phyloP scores from a whole-genome alignment of 2,113 vertebrate species.

The Onychostoma macrolepis region DNA sequence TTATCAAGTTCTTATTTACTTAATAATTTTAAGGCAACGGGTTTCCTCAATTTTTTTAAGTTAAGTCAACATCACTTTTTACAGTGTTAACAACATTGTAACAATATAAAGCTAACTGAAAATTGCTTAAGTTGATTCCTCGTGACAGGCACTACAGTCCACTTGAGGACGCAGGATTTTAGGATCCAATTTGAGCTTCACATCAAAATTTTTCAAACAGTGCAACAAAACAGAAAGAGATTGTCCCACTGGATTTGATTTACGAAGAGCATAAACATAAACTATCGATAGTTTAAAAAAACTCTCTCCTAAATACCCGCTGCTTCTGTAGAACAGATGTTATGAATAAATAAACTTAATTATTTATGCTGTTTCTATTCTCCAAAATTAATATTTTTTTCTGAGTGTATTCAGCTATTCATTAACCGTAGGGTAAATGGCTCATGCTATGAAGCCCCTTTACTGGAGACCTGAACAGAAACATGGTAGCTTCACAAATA shows the following conservation, averaged over 20 bases:
- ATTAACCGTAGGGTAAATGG: neutral
- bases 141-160: neutral
- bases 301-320: neutral
- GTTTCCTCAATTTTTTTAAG: too few species aligned
- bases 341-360: neutral
- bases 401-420: neutral
- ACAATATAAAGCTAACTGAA: neutral
- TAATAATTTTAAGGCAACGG: too few species aligned
- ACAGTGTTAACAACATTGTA: neutral
- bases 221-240: neutral
- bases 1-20: too few species aligned
- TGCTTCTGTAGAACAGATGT: neutral
- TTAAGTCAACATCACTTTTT: too few species aligned
- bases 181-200: too few species aligned
- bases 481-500: neutral
- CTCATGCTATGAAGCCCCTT: neutral
- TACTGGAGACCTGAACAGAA: neutral
- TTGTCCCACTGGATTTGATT: neutral
- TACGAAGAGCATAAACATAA: neutral
- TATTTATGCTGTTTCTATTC: neutral
- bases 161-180: too few species aligned
- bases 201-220: neutral
- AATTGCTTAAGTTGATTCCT: neutral
- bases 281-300: neutral
- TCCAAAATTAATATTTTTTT: neutral